Evolutionary conservation across 1,140 invertebrate genomes (phyloP).

Genomic region (Aphis craccivora): DNA sequence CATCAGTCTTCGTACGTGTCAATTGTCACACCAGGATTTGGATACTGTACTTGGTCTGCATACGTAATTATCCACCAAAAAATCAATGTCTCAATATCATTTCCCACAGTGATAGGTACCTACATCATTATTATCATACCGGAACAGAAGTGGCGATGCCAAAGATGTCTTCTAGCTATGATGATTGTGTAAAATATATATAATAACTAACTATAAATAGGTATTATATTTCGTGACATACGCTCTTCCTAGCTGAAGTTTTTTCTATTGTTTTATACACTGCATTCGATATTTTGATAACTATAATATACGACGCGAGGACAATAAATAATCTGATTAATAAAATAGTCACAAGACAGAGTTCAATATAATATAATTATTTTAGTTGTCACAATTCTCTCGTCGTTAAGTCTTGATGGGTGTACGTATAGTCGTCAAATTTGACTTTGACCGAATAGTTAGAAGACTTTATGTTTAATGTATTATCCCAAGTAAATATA

Average conservation of each 20-base stretch:
- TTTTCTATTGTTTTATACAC: neutral
- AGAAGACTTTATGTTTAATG: neutral
- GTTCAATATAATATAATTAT: neutral
- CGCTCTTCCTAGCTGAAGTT: neutral
- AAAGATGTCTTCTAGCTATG: too few relatives aligned
- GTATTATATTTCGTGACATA: neutral
- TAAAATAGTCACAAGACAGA: neutral
- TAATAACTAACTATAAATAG: neutral
- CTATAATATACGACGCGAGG: neutral
- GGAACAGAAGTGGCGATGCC: neutral
- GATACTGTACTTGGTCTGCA: neutral
- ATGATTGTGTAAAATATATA: too few relatives aligned
- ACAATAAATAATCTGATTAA: neutral
- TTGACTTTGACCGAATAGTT: neutral
- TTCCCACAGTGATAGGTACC: neutral
- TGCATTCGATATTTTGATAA: neutral
- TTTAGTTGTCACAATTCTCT: neutral
- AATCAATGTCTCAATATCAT: neutral
- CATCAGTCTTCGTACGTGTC: conserved; percentile 18
- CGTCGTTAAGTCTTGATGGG: neutral
- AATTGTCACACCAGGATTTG: neutral
- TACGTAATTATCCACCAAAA: neutral
- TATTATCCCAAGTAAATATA: neutral
- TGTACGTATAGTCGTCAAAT: neutral
- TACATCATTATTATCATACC: neutral